Evolutionary conservation across 2,797 vertebrate species (phyloP).

Genomic region (Aselliscus stoliczkanus): DNA sequence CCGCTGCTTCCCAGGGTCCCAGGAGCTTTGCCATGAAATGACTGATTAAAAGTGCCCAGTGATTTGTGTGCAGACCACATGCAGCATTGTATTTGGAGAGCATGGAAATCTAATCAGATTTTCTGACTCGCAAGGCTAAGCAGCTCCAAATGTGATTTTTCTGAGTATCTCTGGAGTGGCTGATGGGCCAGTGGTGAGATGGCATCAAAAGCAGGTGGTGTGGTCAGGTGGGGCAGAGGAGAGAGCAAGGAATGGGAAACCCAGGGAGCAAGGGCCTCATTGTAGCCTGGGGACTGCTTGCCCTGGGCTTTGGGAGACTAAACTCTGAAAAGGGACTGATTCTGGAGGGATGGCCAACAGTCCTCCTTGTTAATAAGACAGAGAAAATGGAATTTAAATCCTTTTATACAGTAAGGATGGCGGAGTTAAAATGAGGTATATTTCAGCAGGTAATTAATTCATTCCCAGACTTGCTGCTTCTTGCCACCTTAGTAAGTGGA

Average conservation of each 20-base stretch:
- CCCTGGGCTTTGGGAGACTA: background rate
- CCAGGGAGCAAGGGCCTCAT: background rate
- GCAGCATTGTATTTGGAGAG: constrained; percentile 63
- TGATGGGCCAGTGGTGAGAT: background rate
- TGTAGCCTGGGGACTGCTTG: background rate
- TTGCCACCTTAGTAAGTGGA: background rate
- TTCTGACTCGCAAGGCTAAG: background rate
- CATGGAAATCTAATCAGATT: constrained; percentile 63
- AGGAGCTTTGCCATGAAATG: constrained; percentile 53
- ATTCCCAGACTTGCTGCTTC: background rate
- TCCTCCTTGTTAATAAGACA: background rate
- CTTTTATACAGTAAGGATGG: background rate
- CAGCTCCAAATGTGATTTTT: constrained; percentile 16
- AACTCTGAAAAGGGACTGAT: background rate
- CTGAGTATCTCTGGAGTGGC: background rate
- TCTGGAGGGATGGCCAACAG: background rate
- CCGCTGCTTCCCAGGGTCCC: background rate
- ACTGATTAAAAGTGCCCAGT: constrained; percentile 54
- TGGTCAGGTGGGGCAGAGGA: background rate
- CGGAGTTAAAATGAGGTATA: background rate
- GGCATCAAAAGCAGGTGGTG: background rate
- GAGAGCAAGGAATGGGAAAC: background rate
- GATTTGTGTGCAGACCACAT: constrained; percentile 50
- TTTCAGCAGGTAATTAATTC: constrained; percentile 15
- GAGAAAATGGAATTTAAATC: background rate